Evolutionary conservation across 2,888 invertebrate genomes (phyloP), one percentile per base, ranked within the genome.

Genomic region (Theretra japonica): DNA sequence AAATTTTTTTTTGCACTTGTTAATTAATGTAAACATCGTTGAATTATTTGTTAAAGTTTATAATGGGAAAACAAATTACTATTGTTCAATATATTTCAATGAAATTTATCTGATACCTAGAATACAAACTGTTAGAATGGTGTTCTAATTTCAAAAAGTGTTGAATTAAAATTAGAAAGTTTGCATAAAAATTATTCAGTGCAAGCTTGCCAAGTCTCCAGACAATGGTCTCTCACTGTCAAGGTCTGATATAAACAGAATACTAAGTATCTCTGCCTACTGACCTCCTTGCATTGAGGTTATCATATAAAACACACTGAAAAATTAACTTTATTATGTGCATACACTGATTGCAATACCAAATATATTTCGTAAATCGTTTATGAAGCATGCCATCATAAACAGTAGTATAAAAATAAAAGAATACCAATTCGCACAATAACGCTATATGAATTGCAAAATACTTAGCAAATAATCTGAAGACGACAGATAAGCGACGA

Each of bases 221-320:
- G 7, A 33, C 62, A 62, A 62, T 62, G 58, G 58, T 41, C 33
- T 62, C 33, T 62, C 62, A 33, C 15, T 62, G 41, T 62, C 62
- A 62, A 41, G 62, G 62, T 41, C 62, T 62, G 33, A 15, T 62
- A 41, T 33, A 62, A 33, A 25, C 25, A 33, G 62, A 62, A 62
- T 62, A 62, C 62, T n/a, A 62, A 62, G 62, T 62, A 41, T 33
- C 21, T 53, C 21, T 33, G n/a, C 62, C 62, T 41, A 41, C 11
- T 62, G 62, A 41, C 62, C 62, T 62, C 62, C n/a, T 62, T 41
- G n/a, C n/a, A 62, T 62, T 62, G n/a, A 62, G 41, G 21, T 62
- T 62, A 33, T 33, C 41, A 41, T 21, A 15, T 58, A 41, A 19
- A 33, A 62, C 33, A 62, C 21, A 62, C 62, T 15, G 21, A 4